Percentiles rank a stretch among this genome's conserved stretches.
These are phyloP conservation scores for Megaustenia siamemsis DNA, from an alignment of 2,888 invertebrate genomes.

Conservation along the genomic window DNA sequence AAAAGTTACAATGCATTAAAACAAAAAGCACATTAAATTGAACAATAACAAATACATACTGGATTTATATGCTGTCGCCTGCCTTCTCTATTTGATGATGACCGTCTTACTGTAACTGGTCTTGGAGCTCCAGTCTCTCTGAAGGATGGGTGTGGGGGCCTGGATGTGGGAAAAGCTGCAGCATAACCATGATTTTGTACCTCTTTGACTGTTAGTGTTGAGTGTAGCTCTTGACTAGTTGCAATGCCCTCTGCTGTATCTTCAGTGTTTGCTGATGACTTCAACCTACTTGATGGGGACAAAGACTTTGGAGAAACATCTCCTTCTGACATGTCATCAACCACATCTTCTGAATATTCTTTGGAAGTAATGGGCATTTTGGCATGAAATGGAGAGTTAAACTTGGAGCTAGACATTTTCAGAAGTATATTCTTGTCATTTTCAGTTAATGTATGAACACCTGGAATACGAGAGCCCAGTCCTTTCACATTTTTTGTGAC, in stretches of 20 bases:
- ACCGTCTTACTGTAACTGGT: background rate
- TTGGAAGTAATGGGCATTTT: constrained; percentile 33
- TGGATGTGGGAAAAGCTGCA: background rate
- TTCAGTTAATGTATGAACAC: constrained; percentile 69
- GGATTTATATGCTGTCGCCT: background rate
- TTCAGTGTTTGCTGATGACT: background rate
- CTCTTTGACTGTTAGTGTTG: background rate
- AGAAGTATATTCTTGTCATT: constrained; percentile 65
- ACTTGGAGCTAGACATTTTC: constrained; percentile 62
- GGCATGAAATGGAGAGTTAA: constrained; percentile 72
- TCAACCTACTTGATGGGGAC: background rate
- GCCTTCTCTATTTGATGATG: constrained; percentile 5
- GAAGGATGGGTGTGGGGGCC: background rate
- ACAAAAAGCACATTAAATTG: no score
- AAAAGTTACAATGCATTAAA: no score
- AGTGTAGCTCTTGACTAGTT: background rate
- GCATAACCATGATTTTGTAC: background rate
- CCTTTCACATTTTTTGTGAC: constrained; percentile 54
- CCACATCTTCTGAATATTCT: background rate
- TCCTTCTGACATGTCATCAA: background rate
- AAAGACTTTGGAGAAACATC: background rate
- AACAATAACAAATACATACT: constrained; percentile 6
- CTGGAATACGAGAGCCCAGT: constrained; percentile 44
- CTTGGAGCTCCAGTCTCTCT: background rate
- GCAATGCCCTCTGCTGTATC: background rate